Evolutionary conservation across 2,888 invertebrate genomes (phyloP).

Genomic region (Spilarctia lutea): DNA sequence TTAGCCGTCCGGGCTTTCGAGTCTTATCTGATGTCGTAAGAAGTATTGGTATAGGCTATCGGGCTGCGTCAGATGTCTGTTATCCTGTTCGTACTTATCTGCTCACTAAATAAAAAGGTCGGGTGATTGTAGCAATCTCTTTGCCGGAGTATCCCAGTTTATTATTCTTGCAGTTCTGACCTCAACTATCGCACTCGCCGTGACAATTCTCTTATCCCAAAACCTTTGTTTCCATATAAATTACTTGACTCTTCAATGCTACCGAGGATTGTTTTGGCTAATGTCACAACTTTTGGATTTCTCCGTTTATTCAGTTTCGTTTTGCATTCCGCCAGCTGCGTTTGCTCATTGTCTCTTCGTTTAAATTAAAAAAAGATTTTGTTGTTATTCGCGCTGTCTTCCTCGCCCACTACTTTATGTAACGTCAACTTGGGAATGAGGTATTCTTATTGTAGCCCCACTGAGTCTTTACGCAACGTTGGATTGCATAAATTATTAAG

Average conservation of each 20-base stretch:
- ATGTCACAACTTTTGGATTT: slow-evolving; percentile 72
- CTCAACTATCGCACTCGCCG: slow-evolving; percentile 76
- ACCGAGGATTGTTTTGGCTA: slow-evolving; percentile 70
- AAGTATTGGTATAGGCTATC: slow-evolving; percentile 68
- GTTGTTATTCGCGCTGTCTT: slow-evolving; percentile 77
- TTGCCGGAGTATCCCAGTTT: slow-evolving; percentile 57
- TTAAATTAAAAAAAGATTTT: slow-evolving; percentile 81
- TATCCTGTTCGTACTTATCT: slow-evolving; percentile 67
- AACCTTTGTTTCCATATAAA: slow-evolving; percentile 80
- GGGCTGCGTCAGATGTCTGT: slow-evolving; percentile 67
- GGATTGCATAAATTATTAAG: slow-evolving; percentile 80
- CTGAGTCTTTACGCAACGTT: slow-evolving; percentile 75
- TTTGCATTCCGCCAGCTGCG: slow-evolving; percentile 85
- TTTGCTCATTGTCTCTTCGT: slow-evolving; percentile 84
- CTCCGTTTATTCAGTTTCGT: slow-evolving; percentile 72
- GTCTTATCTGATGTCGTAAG: slow-evolving; percentile 79
- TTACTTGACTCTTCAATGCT: slow-evolving; percentile 70
- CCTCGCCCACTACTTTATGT: slow-evolving; percentile 84
- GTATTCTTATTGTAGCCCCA: slow-evolving; percentile 79
- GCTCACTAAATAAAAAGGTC: slow-evolving; percentile 69
- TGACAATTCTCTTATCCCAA: slow-evolving; percentile 77
- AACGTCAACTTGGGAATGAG: slow-evolving; percentile 83
- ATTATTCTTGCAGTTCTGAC: slow-evolving; percentile 59
- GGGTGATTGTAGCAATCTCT: slow-evolving; percentile 54
- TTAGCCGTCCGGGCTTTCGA: slow-evolving; percentile 61